Evolutionary conservation across 2,888 invertebrate genomes (phyloP).

Genomic region (Cataglyphis livida): DNA sequence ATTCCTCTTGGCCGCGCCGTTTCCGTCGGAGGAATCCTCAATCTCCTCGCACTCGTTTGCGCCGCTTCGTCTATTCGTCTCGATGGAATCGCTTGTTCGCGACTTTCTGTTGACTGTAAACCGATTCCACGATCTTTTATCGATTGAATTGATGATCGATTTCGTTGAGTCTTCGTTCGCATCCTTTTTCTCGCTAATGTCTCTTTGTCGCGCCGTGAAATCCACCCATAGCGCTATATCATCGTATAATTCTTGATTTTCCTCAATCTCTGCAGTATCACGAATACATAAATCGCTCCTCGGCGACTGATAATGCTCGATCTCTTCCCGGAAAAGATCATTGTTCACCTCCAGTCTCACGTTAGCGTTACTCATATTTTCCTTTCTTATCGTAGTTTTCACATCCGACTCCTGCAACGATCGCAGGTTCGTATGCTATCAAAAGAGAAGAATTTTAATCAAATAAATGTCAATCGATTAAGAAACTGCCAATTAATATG

Average conservation of each 20-base stretch:
- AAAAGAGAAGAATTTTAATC: slow-evolving; percentile 2
- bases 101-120: slow-evolving; percentile 73
- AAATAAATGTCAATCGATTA: background rate
- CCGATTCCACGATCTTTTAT: slow-evolving; percentile 79
- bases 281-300: slow-evolving; percentile 60
- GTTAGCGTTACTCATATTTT: background rate
- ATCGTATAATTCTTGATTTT: slow-evolving; percentile 80
- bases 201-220: slow-evolving; percentile 76
- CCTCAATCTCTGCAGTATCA: slow-evolving; percentile 22
- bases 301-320: slow-evolving; percentile 81
- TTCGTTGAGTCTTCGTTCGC: slow-evolving; percentile 32
- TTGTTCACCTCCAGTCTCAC: background rate
- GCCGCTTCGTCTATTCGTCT: slow-evolving; percentile 41
- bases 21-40: slow-evolving; percentile 65
- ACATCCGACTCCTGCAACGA: slow-evolving; percentile 9
- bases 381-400: background rate
- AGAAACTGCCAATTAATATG: background rate
- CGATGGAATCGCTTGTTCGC: slow-evolving; percentile 48
- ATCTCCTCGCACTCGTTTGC: slow-evolving; percentile 55
- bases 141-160: slow-evolving; percentile 43
- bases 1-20: slow-evolving; percentile 70
- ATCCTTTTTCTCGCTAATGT: slow-evolving; percentile 49
- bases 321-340: slow-evolving; percentile 53
- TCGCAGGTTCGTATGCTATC: background rate
- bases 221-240: slow-evolving; percentile 79